Base-by-base conservation (phyloP, 2,888 invertebrate species). In the Eubasilissa splendida region DNA sequence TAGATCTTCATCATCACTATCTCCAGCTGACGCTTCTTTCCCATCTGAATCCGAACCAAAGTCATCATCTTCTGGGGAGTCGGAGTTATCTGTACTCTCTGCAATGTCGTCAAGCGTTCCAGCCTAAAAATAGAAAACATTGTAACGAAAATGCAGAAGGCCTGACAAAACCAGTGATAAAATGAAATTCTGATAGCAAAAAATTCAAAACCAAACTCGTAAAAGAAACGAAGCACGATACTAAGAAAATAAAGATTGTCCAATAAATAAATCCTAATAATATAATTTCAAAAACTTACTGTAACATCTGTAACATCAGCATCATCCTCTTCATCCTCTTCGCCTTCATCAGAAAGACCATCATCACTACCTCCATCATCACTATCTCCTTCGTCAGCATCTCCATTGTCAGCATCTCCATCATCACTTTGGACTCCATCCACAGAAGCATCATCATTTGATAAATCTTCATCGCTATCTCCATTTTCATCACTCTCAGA, bases 1-100 rank as follows among this genome's bases (percentile, higher is more conserved):
- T 87, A 95, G 89, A 86, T 96, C 94, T 82, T 93, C 93, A 82
- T 93, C 92, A 60, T 89, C 91, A 2, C 87, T 87, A 7, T 87
- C 86, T 0, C 86, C 87, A 9, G 86, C 86, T 50, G 86, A 85
- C 53, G 86, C 85, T 33, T 86, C 87, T 63, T 85, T 85, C 1
- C 86, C 86, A 5, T 86, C 86, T 63, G 84, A 85, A 53, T 85
- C 85, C 75, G 86, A 87, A 81, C 87, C 87, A 50, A 87, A 86
- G 74, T 87, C 87, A 66, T 87, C 88, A 60, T 87, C 85, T 3
- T 85, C 87, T 33, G 86, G 87, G 84, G 88, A 87, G 83, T 89
- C 90, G 50, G 89, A 89, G 85, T 91, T 91, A 85, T 84, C 84
- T 87, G 88, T 87, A 88, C 92, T 87, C 31, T 88, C 86, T 59